Evolutionary conservation across 2,113 vertebrate species (phyloP).

Genomic region (Boulengeromyrus knoepffleri): DNA sequence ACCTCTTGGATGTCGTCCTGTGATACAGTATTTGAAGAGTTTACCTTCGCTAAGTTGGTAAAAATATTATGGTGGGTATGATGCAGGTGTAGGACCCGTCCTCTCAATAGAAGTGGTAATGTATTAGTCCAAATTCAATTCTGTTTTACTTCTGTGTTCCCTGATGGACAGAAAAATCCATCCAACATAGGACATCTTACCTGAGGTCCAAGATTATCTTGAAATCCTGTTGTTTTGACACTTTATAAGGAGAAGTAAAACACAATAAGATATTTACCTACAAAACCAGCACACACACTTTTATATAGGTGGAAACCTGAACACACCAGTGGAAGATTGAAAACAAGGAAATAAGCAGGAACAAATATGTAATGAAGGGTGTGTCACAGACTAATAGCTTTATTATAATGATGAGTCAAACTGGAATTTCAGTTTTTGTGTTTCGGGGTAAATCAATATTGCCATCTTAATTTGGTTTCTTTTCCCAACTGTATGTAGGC

Average conservation of each 20-base stretch:
- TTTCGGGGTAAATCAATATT: slow-evolving; percentile 8
- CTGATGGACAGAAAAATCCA: neutral
- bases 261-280: neutral
- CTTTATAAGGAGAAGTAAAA: neutral
- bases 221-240: neutral
- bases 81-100: neutral
- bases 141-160: neutral
- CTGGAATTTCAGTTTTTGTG: slow-evolving; percentile 5
- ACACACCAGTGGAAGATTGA: neutral
- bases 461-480: neutral
- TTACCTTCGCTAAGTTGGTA: neutral
- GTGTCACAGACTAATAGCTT: neutral
- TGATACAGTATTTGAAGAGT: neutral
- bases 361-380: slow-evolving; percentile 3
- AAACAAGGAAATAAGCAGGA: neutral
- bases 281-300: neutral
- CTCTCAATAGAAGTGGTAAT: neutral
- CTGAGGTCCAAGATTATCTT: neutral
- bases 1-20: neutral
- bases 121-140: neutral
- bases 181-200: neutral
- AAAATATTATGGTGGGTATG: neutral
- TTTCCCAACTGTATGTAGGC: neutral
- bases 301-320: neutral
- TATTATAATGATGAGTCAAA: slow-evolving; percentile 2